These are phyloP conservation scores for Lepidothrix coronata DNA, from an alignment of 2,113 vertebrate genomes.

Conservation along the genomic window DNA sequence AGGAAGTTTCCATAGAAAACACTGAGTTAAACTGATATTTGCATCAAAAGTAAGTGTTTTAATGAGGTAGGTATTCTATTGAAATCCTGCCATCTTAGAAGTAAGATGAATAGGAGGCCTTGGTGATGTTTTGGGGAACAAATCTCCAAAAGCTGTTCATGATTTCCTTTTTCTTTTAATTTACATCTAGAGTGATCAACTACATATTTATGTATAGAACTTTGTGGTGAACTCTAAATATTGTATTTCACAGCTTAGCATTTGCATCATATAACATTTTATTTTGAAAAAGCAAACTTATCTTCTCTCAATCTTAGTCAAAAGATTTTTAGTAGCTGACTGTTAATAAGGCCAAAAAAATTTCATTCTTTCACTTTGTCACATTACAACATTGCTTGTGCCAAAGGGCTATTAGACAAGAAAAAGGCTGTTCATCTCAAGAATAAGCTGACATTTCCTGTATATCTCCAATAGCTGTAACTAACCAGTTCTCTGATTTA, in stretches of 20 bases:
- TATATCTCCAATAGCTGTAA: rapidly evolving
- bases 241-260: background rate
- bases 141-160: background rate
- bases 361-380: background rate
- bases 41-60: background rate
- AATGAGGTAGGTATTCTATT: background rate
- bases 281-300: background rate
- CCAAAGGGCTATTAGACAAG: background rate
- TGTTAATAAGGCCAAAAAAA: background rate
- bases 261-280: background rate
- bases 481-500: background rate
- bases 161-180: background rate
- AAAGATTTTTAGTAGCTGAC: background rate
- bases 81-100: background rate
- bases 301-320: background rate
- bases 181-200: background rate
- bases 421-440: background rate
- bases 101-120: background rate
- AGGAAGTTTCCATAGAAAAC: background rate
- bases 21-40: background rate
- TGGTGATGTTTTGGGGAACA: background rate
- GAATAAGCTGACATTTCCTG: background rate
- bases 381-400: background rate
- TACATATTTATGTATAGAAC: background rate
- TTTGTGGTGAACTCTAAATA: background rate